A percentile compares a stretch with the other conserved stretches of the same genome.
Conservation (phyloP, 2,113 vertebrate genomes). For the Vidua macroura region DNA sequence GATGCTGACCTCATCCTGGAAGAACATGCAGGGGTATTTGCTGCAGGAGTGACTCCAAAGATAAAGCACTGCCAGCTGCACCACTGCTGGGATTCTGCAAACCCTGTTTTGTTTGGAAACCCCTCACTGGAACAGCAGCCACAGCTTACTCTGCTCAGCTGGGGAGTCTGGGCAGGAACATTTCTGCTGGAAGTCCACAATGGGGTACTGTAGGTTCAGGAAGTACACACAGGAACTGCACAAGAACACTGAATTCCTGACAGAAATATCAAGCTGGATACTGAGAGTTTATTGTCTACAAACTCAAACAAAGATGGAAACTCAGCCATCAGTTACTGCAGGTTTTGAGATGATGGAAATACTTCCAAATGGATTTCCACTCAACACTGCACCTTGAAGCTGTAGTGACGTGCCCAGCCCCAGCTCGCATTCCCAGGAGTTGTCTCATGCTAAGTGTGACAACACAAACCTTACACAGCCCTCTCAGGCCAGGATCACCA, state of each 20-base stretch:
- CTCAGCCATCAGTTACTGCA: not conserved
- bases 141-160: not conserved
- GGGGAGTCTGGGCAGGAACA: not conserved
- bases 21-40: not conserved
- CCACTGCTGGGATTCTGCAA: not conserved
- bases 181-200: slow-evolving; percentile 14
- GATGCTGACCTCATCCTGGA: slow-evolving; percentile 20
- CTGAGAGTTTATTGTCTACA: not conserved
- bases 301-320: not conserved
- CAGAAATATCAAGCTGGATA: slow-evolving; percentile 15
- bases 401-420: not conserved
- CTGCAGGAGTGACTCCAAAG: not conserved
- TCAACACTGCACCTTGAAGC: not conserved
- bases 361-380: not conserved
- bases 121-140: not conserved
- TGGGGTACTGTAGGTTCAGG: slow-evolving; percentile 10
- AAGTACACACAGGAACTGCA: slow-evolving; percentile 13
- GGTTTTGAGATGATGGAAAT: not conserved
- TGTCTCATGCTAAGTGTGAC: not conserved
- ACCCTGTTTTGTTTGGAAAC: not conserved
- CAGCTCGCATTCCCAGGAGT: not conserved
- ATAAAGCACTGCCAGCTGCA: not conserved
- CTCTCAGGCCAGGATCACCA: not conserved
- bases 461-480: not conserved
- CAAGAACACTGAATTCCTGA: slow-evolving; percentile 11